These are phyloP conservation scores for Lutjanus argentimaculatus DNA, from an alignment of 2,797 vertebrate species.

Conservation along the genomic window DNA sequence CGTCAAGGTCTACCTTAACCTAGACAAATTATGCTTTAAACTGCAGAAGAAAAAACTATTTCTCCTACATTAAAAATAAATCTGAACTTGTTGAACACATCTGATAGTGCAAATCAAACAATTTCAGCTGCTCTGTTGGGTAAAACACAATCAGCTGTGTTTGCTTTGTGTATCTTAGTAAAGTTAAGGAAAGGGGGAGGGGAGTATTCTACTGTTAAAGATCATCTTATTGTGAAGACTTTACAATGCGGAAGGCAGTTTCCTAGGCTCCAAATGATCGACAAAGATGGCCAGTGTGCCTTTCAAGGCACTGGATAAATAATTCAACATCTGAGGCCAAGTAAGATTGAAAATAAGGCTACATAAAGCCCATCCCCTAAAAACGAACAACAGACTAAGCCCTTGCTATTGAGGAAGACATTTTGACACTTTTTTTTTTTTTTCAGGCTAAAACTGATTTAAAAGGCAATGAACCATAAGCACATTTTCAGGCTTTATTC, in stretches of 20 bases:
- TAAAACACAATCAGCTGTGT: neutral
- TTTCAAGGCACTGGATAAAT: constrained; percentile 72
- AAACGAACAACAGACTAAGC: constrained; percentile 21
- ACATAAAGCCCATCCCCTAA: constrained; percentile 8
- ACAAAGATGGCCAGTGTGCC: constrained; percentile 47
- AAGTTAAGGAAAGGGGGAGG: constrained; percentile 7
- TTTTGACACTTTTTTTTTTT: neutral
- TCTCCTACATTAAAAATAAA: neutral
- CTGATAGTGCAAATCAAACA: neutral
- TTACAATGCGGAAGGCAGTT: constrained; percentile 42
- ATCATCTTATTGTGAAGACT: constrained; percentile 56
- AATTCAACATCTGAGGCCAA: constrained; percentile 64
- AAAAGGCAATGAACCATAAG: neutral
- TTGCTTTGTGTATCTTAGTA: constrained; percentile 5
- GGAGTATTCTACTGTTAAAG: constrained; percentile 46
- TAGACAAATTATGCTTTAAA: constrained; percentile 2
- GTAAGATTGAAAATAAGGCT: constrained; percentile 47
- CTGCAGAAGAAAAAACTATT: neutral
- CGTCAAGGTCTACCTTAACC: constrained; percentile 18
- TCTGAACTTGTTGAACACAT: constrained; percentile 2
- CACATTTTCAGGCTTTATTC: neutral
- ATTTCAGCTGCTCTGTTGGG: constrained; percentile 7
- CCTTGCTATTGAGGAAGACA: neutral
- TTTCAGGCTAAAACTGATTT: neutral
- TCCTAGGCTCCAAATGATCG: constrained; percentile 42